phyloP scores from a whole-genome alignment of 2,888 invertebrate species.

The Imbricaverruca yamaguchii region DNA sequence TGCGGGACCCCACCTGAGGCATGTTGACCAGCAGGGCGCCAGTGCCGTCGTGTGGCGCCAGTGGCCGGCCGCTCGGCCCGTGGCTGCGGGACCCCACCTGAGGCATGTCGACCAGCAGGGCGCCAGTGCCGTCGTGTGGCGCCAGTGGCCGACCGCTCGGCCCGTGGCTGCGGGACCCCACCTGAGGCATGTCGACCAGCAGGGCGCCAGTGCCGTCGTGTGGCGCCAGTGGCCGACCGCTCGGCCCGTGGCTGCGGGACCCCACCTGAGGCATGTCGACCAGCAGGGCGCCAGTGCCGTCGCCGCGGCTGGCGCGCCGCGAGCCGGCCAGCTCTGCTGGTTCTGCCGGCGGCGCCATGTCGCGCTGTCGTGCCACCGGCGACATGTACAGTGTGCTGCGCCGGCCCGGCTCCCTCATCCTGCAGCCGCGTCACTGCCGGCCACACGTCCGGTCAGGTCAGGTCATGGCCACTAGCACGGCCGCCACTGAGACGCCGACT shows the following conservation, averaged over 20 bases:
- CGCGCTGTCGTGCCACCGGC: not conserved
- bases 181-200: too few relatives aligned
- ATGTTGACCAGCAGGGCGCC: not conserved
- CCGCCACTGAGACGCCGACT: too few relatives aligned
- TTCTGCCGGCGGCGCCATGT: not conserved
- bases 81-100: not conserved
- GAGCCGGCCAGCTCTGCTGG: not conserved
- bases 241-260: too few relatives aligned
- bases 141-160: too few relatives aligned
- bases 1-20: not conserved
- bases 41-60: not conserved
- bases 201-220: too few relatives aligned
- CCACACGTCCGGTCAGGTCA: too few relatives aligned
- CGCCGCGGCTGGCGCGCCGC: not conserved
- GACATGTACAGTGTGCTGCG: not conserved
- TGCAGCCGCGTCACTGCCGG: too few relatives aligned
- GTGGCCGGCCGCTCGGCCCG: too few relatives aligned
- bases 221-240: too few relatives aligned
- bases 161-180: not conserved
- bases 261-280: conserved; percentile 1
- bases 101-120: too few relatives aligned
- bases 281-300: not conserved
- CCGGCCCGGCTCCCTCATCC: not conserved
- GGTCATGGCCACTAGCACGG: too few relatives aligned
- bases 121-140: too few relatives aligned